Evolutionary conservation across 2,888 invertebrate genomes (phyloP), one percentile per base, ranked within the genome.

Genomic region (Dasysyrphus tricinctus): DNA sequence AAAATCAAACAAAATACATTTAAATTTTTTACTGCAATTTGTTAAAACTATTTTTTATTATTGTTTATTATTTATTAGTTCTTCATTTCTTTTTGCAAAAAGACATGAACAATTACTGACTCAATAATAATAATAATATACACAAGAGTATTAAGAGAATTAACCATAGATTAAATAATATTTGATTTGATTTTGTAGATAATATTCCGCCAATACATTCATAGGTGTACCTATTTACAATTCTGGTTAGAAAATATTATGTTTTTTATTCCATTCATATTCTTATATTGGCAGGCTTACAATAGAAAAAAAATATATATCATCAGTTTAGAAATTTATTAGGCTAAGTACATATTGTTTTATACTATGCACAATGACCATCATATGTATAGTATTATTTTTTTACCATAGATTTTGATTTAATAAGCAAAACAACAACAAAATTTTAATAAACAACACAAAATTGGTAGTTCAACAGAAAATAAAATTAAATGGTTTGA

Each of bases 71-170:
- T 56, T 49, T 74, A 11, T 63, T 7, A 34, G 24, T 24, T 24
- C 3, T 39, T 54, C 29, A 29, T 29, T 56, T 77, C 39, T 61
- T 34, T 61, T 57, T 76, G 65, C 76, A 76, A 84, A 80, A 59
- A 76, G 75, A 80, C 73, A 65, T 75, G 79, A 79, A 75, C 69
- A 74, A 74, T 79, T 74, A 83, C 39, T 74, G 49, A 79, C 16
- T 61, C 69, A 61, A 24, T 24, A 8, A 29, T 54, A 8, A 29
- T 54, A 8, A 39, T 65, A 75, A 57, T 39, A 39, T 59, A 59
- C 59, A 24, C 3, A 24, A 24, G 24, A 3, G 24, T 3, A n/a
- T n/a, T n/a, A 59, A 34, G 42, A 29, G 65, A 80, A 65, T 57
- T 75, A 12, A 74, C 63, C 75, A 69, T 65, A n/a, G 24, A 74